Conservation (phyloP, 2,113 vertebrate genomes). For the Pomatostomus ruficeps region DNA sequence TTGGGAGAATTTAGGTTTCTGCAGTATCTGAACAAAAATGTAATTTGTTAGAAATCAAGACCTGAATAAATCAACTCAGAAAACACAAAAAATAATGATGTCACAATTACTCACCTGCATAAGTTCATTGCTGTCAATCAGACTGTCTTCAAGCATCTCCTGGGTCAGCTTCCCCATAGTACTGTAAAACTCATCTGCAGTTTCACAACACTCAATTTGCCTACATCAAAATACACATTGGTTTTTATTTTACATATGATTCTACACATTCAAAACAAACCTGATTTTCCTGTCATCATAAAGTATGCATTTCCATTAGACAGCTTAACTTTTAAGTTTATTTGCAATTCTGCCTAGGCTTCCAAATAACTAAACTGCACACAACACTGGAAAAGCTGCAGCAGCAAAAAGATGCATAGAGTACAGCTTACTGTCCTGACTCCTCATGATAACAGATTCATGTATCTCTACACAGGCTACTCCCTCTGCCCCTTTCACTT, state of each 20-base stretch:
- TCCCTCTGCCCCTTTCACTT: background rate
- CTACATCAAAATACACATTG: constrained; percentile 58
- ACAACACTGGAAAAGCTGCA: background rate
- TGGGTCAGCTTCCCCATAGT: constrained; percentile 94
- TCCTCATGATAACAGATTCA: background rate
- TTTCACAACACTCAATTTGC: constrained; percentile 92
- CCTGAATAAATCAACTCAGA: background rate
- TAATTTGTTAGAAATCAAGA: background rate
- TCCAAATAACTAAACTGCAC: background rate
- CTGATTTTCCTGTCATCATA: background rate
- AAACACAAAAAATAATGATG: background rate
- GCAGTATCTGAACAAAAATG: background rate
- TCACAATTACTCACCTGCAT: constrained; percentile 83
- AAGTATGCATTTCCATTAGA: background rate
- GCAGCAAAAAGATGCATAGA: background rate
- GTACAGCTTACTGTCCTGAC: background rate
- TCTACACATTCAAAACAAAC: background rate
- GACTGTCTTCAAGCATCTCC: constrained; percentile 92
- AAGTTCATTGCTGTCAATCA: constrained; percentile 88
- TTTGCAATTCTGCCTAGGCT: background rate
- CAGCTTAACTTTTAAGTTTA: background rate
- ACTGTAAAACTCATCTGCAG: constrained; percentile 95
- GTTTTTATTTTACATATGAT: background rate
- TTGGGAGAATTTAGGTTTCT: background rate
- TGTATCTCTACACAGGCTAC: background rate